Percentiles rank a stretch among this genome's conserved stretches.
phyloP scores from a whole-genome alignment of 2,888 invertebrate genomes.

The Eupithecia subfuscata region DNA sequence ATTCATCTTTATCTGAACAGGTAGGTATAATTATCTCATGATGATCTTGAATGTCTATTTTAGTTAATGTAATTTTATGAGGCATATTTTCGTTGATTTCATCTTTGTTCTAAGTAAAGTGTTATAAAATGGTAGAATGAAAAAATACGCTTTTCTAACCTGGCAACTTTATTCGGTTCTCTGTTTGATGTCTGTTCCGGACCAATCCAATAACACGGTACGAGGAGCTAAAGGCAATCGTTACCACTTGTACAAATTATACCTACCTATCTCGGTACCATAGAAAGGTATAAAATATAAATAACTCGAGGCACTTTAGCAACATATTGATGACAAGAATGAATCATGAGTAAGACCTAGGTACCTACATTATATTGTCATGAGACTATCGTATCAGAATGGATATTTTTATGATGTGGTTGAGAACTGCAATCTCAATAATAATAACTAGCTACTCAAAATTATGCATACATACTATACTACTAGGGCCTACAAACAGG shows the following conservation, averaged over 20 bases:
- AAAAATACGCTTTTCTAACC: background rate
- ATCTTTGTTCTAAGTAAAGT: background rate
- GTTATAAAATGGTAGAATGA: background rate
- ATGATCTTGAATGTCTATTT: background rate
- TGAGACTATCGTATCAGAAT: too few species aligned
- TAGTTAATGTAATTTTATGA: background rate
- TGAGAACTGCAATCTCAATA: too few species aligned
- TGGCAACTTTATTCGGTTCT: background rate
- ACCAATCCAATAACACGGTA: slow-evolving; percentile 1
- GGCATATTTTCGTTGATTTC: too few species aligned
- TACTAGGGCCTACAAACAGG: too few species aligned
- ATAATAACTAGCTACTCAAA: too few species aligned
- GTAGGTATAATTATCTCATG: background rate
- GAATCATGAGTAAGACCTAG: too few species aligned
- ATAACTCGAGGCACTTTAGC: background rate
- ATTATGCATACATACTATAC: too few species aligned
- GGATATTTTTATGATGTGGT: too few species aligned
- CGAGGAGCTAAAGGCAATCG: background rate
- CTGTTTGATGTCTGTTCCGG: background rate
- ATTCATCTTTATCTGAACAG: background rate
- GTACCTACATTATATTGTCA: background rate
- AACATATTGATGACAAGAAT: too few species aligned
- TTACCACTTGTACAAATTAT: background rate
- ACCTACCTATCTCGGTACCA: background rate
- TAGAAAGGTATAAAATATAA: background rate